These are phyloP conservation scores for Oxyscelio sp. DNA, from an alignment of 2,888 invertebrate species.

Conservation along the genomic window DNA sequence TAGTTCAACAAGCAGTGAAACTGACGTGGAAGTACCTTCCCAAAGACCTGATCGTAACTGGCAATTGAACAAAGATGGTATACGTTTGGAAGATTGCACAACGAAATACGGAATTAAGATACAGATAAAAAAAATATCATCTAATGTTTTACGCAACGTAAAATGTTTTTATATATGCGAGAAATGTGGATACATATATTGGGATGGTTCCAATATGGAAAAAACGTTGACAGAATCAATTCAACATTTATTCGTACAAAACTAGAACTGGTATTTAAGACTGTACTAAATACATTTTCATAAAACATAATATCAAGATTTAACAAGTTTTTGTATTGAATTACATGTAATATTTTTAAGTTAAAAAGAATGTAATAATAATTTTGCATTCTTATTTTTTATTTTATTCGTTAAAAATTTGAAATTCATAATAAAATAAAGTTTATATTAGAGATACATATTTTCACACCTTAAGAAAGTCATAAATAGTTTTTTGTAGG, in stretches of 20 bases:
- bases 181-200: slow-evolving; percentile 93
- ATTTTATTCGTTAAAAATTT: too few relatives aligned
- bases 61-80: slow-evolving; percentile 85
- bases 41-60: slow-evolving; percentile 78
- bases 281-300: too few relatives aligned
- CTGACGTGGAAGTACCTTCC: slow-evolving; percentile 37
- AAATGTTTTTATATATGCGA: slow-evolving; percentile 92
- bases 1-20: slow-evolving; percentile 18
- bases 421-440: too few relatives aligned
- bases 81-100: slow-evolving; percentile 88
- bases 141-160: slow-evolving; percentile 88
- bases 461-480: too few relatives aligned
- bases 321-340: too few relatives aligned
- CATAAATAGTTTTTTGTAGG: too few relatives aligned
- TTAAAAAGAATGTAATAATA: too few relatives aligned
- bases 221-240: slow-evolving; percentile 59
- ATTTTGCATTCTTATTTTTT: too few relatives aligned
- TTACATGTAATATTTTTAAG: too few relatives aligned
- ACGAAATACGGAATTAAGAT: slow-evolving; percentile 90
- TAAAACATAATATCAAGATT: too few relatives aligned
- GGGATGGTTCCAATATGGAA: slow-evolving; percentile 90
- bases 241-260: slow-evolving; percentile 13
- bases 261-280: slow-evolving; percentile 43
- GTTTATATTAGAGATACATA: too few relatives aligned
- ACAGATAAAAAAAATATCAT: slow-evolving; percentile 89